These are phyloP conservation scores for Cylloceria caligata DNA, from an alignment of 2,888 invertebrate species.

Conservation along the genomic window DNA sequence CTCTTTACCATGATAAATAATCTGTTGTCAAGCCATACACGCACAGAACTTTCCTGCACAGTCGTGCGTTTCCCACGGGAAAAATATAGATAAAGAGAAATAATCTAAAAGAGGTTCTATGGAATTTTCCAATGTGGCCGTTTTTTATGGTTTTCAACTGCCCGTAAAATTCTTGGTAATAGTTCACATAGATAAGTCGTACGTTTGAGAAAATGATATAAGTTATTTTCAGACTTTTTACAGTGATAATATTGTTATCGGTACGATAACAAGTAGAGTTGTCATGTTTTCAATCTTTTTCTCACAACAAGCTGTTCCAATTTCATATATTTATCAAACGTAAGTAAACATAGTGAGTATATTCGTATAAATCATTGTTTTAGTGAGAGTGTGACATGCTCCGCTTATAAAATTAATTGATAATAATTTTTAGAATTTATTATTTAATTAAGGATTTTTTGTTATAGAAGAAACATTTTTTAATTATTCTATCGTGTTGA, in stretches of 20 bases:
- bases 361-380: too few species aligned
- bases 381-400: too few species aligned
- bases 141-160: slow-evolving; percentile 8
- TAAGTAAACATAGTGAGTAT: neutral
- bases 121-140: slow-evolving; percentile 53
- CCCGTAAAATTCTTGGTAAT: slow-evolving; percentile 39
- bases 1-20: slow-evolving; percentile 56
- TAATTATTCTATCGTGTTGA: neutral
- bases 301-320: neutral
- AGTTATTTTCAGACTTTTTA: neutral
- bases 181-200: neutral
- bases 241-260: slow-evolving; percentile 14
- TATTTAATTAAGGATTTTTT: neutral
- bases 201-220: slow-evolving; percentile 8
- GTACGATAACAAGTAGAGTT: neutral
- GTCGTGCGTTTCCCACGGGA: slow-evolving; percentile 37
- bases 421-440: too few species aligned
- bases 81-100: slow-evolving; percentile 46
- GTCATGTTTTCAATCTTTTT: neutral
- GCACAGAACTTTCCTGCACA: slow-evolving; percentile 52
- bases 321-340: neutral
- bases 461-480: neutral
- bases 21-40: slow-evolving; percentile 55
- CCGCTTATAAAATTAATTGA: too few species aligned
- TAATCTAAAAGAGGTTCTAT: slow-evolving; percentile 19